Base-by-base conservation (phyloP, 2,797 vertebrate species). In the Xerus rutilus region DNA sequence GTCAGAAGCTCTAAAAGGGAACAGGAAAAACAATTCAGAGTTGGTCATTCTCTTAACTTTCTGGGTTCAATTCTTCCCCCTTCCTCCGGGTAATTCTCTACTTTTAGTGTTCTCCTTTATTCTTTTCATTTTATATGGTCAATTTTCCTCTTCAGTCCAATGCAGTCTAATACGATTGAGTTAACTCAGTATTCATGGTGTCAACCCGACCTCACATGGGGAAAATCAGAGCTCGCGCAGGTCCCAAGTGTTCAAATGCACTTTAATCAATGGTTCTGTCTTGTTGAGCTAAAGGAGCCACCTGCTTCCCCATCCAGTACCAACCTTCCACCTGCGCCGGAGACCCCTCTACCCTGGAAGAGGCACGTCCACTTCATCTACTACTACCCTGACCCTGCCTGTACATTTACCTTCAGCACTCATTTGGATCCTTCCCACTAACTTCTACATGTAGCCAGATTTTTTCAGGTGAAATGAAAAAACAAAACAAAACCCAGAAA, bases 41-140 rank as follows among this genome's bases (percentile, higher is more conserved):
- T 35, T 76, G 17, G 84, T 64, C 18, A 57, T 83, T 95, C 73
- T 92, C 67, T 94, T 72, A 23, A 74, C 93, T 92, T 93, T 89
- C 70, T 45, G 43, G 4, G 32, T 94, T 77, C 49, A 82, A 14
- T 86, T 92, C 21, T 39, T 39, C 39, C 39, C 39, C 39, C 39
- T 39, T 89, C n/a, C 64, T 28, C 83, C 83, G 64, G 9, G n/a
- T 74, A 59, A 9, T 88, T 95, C 92, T 86, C 64, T 5, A 17
- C 30, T 85, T 83, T 88, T 7, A 86, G 35, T 86, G 90, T 90
- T 86, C 78, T 82, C 59, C 89, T 95, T 83, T 90, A 86, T 79
- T 87, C 35, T 79, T 95, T 91, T 81, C 86, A 73, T 94, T 95
- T 91, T 78, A 73, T 91, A 91, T 70, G 84, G 64, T 93, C 64